A percentile compares a stretch with the other conserved stretches of the same genome.
phyloP scores from a whole-genome alignment of 2,113 vertebrate genomes.

The Hymenochirus boettgeri region DNA sequence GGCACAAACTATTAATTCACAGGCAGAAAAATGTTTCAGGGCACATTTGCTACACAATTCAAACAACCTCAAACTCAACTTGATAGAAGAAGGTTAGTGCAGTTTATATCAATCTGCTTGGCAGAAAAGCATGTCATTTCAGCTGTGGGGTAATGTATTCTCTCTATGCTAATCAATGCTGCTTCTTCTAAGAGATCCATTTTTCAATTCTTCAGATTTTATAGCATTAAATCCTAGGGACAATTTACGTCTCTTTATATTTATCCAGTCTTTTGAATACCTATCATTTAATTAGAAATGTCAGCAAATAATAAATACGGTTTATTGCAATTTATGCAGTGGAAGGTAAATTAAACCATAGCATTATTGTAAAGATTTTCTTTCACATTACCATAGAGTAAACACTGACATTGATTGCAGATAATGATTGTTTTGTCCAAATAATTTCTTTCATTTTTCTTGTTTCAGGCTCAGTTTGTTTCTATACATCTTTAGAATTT shows the following conservation, averaged over 20 bases:
- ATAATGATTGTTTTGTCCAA: neutral
- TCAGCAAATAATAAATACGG: slow-evolving; percentile 17
- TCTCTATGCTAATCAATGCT: slow-evolving; percentile 34
- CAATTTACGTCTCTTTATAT: slow-evolving; percentile 21
- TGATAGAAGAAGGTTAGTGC: slow-evolving; percentile 15
- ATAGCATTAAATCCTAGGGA: slow-evolving; percentile 16
- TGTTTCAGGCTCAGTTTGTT: neutral
- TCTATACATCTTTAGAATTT: too few relatives aligned
- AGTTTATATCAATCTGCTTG: slow-evolving; percentile 36
- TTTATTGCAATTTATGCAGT: neutral
- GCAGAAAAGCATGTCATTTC: slow-evolving; percentile 31
- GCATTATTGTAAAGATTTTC: neutral
- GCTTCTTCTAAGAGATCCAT: slow-evolving; percentile 23
- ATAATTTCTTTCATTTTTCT: neutral
- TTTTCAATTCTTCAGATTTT: slow-evolving; percentile 25
- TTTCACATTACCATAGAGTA: neutral
- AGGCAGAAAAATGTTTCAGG: too few relatives aligned
- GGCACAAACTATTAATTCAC: slow-evolving; percentile 6
- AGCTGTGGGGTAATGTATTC: slow-evolving; percentile 34
- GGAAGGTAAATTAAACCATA: neutral
- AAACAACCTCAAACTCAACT: slow-evolving; percentile 15
- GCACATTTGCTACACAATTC: neutral
- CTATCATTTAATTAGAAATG: slow-evolving; percentile 23
- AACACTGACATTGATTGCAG: neutral
- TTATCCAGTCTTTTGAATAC: slow-evolving; percentile 13